Conservation (phyloP, 2,888 invertebrate species). For the Harpagoxenus sublaevis region DNA sequence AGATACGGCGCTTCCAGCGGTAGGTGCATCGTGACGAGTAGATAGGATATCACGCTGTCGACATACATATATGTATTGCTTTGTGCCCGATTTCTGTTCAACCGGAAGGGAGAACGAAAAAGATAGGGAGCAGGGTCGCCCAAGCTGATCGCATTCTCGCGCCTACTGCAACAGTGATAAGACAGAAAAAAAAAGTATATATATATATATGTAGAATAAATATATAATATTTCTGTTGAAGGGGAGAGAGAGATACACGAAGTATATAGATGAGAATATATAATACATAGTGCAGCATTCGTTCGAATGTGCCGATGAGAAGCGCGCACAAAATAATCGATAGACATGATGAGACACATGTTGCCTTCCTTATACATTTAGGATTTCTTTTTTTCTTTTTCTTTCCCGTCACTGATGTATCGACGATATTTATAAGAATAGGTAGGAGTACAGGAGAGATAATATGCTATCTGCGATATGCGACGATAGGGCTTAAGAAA, state of each 20-base stretch:
- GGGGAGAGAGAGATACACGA: neutral
- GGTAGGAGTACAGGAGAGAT: conserved; percentile 31
- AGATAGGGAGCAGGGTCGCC: neutral
- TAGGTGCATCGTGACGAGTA: conserved; percentile 20
- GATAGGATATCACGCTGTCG: neutral
- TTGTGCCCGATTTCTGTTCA: conserved; percentile 12
- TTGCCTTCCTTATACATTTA: conserved; percentile 15
- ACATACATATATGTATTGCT: neutral
- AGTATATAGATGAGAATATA: conserved; percentile 9
- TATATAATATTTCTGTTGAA: conserved; percentile 32
- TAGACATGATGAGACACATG: neutral
- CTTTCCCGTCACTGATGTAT: conserved; percentile 13
- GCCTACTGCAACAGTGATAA: conserved; percentile 58
- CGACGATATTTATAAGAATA: conserved; percentile 45
- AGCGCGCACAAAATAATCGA: conserved; percentile 26
- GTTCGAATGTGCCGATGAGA: neutral
- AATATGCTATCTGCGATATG: conserved; percentile 54
- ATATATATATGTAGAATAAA: conserved; percentile 35
- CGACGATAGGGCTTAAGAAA: conserved; percentile 40
- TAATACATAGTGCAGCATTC: neutral
- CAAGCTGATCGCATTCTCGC: conserved; percentile 46
- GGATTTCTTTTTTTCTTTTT: neutral
- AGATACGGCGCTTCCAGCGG: conserved; percentile 24
- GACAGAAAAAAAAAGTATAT: conserved; percentile 5
- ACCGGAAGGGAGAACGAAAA: neutral